These are phyloP conservation scores for Amniataba percoides DNA, from an alignment of 2,797 vertebrate genomes.

Conservation along the genomic window DNA sequence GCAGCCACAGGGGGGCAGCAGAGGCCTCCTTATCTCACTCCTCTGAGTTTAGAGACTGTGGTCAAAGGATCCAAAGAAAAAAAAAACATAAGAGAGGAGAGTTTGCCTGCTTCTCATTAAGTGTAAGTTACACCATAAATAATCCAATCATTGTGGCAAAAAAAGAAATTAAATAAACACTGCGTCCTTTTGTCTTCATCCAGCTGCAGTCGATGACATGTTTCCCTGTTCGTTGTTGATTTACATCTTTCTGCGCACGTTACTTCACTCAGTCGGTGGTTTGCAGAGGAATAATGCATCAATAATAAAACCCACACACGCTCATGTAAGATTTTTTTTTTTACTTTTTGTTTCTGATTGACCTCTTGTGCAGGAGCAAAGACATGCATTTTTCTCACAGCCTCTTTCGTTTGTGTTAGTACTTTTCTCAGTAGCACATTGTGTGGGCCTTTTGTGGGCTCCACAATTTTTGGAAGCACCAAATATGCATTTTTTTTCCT, in stretches of 20 bases:
- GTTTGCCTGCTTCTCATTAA: conserved; percentile 54
- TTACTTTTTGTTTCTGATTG: neutral
- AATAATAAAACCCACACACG: conserved; percentile 14
- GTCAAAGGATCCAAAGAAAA: accelerated
- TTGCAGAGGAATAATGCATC: conserved; percentile 10
- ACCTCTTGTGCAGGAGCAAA: neutral
- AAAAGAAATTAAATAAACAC: conserved; percentile 51
- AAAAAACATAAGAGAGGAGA: neutral
- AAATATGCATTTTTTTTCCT: neutral
- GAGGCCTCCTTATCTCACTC: neutral
- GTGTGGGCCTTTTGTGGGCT: neutral
- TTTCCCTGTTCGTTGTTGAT: conserved; percentile 24
- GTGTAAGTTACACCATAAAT: conserved; percentile 63
- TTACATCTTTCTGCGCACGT: conserved; percentile 23
- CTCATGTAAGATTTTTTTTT: neutral
- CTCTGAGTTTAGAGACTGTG: neutral
- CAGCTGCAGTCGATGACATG: conserved; percentile 18
- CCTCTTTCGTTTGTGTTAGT: neutral
- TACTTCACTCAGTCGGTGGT: neutral
- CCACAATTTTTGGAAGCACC: neutral
- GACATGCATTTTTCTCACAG: neutral
- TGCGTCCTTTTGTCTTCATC: conserved; percentile 19
- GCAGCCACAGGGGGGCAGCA: conserved; percentile 67
- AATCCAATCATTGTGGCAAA: conserved; percentile 56
- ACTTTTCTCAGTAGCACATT: neutral